Base-by-base conservation (phyloP, 2,797 vertebrate genomes). In the Anguilla marmorata region DNA sequence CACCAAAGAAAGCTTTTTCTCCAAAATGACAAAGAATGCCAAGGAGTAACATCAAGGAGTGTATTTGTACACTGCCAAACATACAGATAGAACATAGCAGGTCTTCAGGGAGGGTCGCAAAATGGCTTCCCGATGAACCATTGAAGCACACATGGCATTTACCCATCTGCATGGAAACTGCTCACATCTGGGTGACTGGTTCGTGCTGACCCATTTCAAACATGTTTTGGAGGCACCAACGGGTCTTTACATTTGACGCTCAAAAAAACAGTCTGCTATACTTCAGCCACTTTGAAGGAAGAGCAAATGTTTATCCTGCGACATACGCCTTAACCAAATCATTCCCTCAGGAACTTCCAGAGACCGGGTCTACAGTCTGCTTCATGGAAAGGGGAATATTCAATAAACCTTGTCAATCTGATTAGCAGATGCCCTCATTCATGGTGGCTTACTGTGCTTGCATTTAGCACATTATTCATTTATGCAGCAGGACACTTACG, bases 381-480 rank as follows among this genome's bases (percentile, higher is more conserved):
- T 82, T 48, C 8, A 48, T 82, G 41, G 7, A 45, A 82, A 50
- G 45, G 79, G 45, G 79, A n/a, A 82, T 82, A 82, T 50, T 82
- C 45, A 82, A 24, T 82, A 45, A 79, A 21, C 45, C 7, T 24
- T n/a, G 7, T 82, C n/a, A 37, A 82, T 82, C 41, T 50, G 41
- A 82, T 50, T 48, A 48, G 21, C 45, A 7, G 8, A 24, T 80
- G 76, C 5, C 41, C 37, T 48, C 5, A 82, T n/a, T 6, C 6
- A 82, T 24, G 79, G 24, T 50, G 41, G 21, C 41, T 50, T 82
- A n/a, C 79, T 21, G 24, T 50, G 41, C 41, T n/a, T n/a, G 21
- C 21, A 50, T 48, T 82, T 82, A 4, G 21, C 21, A 82, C 79
- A 50, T 48, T n/a, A 69, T 82, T 79, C 5, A 33, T 82, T 82